Evolutionary conservation across 2,797 vertebrate genomes (phyloP).

Genomic region (Melanitta fusca): DNA sequence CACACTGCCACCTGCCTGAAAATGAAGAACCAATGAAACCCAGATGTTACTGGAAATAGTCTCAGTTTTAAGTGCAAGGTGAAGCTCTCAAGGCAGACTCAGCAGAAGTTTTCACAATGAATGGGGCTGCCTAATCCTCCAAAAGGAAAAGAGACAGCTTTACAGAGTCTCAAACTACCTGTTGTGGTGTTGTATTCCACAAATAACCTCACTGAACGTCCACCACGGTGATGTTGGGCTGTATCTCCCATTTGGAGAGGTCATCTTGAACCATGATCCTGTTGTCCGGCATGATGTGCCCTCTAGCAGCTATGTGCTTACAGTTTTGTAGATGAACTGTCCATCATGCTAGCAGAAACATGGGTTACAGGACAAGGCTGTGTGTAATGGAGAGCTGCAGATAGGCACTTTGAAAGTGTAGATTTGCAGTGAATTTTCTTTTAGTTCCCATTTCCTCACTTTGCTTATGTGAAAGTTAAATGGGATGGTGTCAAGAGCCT

Average conservation of each 20-base stretch:
- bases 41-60: not conserved
- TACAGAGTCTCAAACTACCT: not conserved
- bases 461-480: not conserved
- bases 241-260: not conserved
- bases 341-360: not conserved
- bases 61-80: not conserved
- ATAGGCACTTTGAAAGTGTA: not conserved
- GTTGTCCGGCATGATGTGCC: no score
- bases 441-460: not conserved
- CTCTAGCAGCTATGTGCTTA: not conserved
- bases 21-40: not conserved
- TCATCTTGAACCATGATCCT: not conserved
- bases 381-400: not conserved
- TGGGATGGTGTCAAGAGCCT: conserved; percentile 3
- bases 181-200: not conserved
- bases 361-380: not conserved
- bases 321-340: not conserved
- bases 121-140: not conserved
- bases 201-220: not conserved
- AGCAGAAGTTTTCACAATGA: not conserved
- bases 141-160: not conserved
- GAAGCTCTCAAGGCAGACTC: not conserved
- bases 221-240: not conserved
- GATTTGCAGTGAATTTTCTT: not conserved
- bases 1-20: not conserved